Evolutionary conservation across 30 jellyfish, hydroid and myxozoan species (phyloP), one percentile per base, ranked within the genome.

Genomic region (Pelagia noctiluca): DNA sequence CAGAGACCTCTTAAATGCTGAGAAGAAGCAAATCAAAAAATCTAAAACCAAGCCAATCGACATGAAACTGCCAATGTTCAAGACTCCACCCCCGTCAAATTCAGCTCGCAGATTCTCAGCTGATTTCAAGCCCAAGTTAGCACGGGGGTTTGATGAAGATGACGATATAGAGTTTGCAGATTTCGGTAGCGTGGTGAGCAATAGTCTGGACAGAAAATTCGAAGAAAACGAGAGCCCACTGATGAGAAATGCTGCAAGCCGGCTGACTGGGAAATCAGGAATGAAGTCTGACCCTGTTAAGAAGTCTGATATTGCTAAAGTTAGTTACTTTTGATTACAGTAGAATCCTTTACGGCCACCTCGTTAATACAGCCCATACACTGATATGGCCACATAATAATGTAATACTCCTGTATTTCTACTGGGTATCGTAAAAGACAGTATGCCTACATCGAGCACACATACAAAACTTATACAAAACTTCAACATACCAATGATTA

Each of bases 101-200:
- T 47, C 74, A 0, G 30, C 80, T 12, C 85, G 65, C 10, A 50
- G 18, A 2, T 68, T 82, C 35, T 32, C 48, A 50, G 35, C 80
- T 11, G 62, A 57, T 47, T 62, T 80, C 74, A 82, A 69, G 50
- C 98, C 98, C 25, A 74, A 37, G 22, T 75, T 92, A 30, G 95
- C 89, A 2, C 90, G 95, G 8, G 77, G 88, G 22, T 62, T 54
- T n/a, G 35, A 32, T 23, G 76, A 63, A 24, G 88, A 69, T 18
- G 91, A 81, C 21, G 87, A 61, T 60, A 91, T 91, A 21, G 97
- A 90, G 49, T 90, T 90, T 62, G 73, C 91, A 3, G 98, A 91
- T 35, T 71, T 78, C 47, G 95, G 79, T 31, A 83, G 57, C n/a
- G 91, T 67, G 36, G 35, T 69, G 28, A 76, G 85, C n/a, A 85